A percentile compares a stretch with the other conserved stretches of the same genome.
phyloP scores from a whole-genome alignment of 2,888 invertebrate genomes.

The Camptogramma bilineatum region DNA sequence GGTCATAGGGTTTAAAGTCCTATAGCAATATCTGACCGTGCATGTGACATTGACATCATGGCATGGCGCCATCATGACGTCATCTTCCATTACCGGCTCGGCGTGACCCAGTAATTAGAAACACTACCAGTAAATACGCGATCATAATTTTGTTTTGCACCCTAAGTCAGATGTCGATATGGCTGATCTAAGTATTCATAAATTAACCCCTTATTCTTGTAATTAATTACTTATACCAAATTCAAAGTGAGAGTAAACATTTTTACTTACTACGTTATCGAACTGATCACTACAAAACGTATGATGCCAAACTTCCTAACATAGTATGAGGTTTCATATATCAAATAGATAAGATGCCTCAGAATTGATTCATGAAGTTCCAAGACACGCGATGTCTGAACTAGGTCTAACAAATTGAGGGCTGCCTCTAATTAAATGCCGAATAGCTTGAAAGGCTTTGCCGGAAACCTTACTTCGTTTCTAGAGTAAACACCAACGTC shows the following conservation, averaged over 20 bases:
- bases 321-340: neutral
- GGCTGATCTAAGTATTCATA: neutral
- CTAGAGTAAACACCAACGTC: neutral
- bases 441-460: slow-evolving; percentile 18
- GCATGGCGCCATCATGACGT: slow-evolving; percentile 48
- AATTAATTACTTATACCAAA: too few species aligned
- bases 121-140: slow-evolving; percentile 10
- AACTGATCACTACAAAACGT: neutral
- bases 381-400: slow-evolving; percentile 47
- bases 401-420: slow-evolving; percentile 32
- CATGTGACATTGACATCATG: slow-evolving; percentile 47
- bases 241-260: too few species aligned
- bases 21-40: slow-evolving; percentile 9
- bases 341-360: slow-evolving; percentile 18
- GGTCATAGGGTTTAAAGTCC: slow-evolving; percentile 12
- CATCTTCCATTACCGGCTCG: slow-evolving; percentile 37
- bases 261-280: too few species aligned
- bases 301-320: neutral
- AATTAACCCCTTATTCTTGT: too few species aligned
- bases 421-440: slow-evolving; percentile 41
- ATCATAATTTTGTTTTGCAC: slow-evolving; percentile 3
- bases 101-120: slow-evolving; percentile 34
- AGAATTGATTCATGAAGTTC: slow-evolving; percentile 40
- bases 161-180: neutral
- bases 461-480: slow-evolving; percentile 20